phyloP scores from a whole-genome alignment of 2,113 vertebrate genomes.

The Pteropus alecto region DNA sequence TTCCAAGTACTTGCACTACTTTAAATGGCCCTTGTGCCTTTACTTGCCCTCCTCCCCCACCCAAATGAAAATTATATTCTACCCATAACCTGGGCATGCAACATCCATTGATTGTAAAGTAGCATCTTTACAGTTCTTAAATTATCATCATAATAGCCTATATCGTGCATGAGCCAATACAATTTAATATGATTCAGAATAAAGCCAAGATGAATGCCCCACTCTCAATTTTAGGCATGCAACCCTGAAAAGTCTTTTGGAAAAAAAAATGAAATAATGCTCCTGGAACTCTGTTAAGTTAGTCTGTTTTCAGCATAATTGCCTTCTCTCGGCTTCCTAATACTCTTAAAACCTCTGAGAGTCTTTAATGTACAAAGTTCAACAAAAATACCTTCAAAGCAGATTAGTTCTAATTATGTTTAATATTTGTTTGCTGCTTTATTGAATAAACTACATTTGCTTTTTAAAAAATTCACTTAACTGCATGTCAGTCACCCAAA shows the following conservation, averaged over 20 bases:
- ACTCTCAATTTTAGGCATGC: conserved; percentile 20
- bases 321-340: conserved; percentile 52
- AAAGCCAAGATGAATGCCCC: conserved; percentile 46
- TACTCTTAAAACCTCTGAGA: conserved; percentile 64
- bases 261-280: conserved; percentile 62
- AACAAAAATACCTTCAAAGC: conserved; percentile 68
- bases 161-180: not conserved
- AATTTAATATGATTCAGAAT: conserved; percentile 38
- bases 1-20: not conserved
- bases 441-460: conserved; percentile 66
- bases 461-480: conserved; percentile 64
- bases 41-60: not conserved
- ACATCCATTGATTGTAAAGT: not conserved
- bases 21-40: not conserved
- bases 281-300: conserved; percentile 44
- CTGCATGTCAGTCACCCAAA: conserved; percentile 70
- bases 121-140: conserved; percentile 28
- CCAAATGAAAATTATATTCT: conserved; percentile 22
- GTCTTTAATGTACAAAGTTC: conserved; percentile 73
- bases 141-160: not conserved
- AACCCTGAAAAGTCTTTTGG: conserved; percentile 46
- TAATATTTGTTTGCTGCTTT: conserved; percentile 68
- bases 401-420: conserved; percentile 72
- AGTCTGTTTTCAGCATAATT: conserved; percentile 59
- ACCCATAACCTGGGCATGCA: not conserved